Evolutionary conservation across 2,113 vertebrate genomes (phyloP).

Genomic region (Xenopus tropicalis): DNA sequence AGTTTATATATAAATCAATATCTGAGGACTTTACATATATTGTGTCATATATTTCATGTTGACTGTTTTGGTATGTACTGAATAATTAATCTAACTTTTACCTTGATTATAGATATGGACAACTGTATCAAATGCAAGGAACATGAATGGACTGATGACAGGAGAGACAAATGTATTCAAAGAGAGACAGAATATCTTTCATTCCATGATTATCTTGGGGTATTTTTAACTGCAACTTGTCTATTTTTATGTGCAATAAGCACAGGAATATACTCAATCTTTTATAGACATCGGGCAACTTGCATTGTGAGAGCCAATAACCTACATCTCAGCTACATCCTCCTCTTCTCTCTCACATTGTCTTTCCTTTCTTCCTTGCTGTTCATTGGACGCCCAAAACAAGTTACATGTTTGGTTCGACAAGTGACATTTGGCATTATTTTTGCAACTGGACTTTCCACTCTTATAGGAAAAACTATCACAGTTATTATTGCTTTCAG

Average conservation of each 20-base stretch:
- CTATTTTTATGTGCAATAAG: not conserved
- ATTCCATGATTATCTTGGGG: slow-evolving; percentile 14
- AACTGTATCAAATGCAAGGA: slow-evolving; percentile 19
- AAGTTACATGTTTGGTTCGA: slow-evolving; percentile 5
- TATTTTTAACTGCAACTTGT: not conserved
- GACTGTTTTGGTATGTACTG: not conserved
- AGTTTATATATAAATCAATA: no score
- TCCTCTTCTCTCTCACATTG: slow-evolving; percentile 3
- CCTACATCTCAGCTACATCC: slow-evolving; percentile 13
- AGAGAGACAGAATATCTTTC: slow-evolving; percentile 11
- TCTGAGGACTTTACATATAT: no score
- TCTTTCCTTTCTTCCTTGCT: slow-evolving; percentile 12
- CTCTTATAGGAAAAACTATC: slow-evolving; percentile 23
- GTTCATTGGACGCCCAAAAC: slow-evolving; percentile 5
- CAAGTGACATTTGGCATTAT: slow-evolving; percentile 16
- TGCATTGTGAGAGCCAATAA: slow-evolving; percentile 16
- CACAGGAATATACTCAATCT: not conserved
- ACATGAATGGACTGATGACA: slow-evolving; percentile 21
- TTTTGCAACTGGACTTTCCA: slow-evolving; percentile 11
- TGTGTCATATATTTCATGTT: no score
- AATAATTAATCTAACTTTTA: not conserved
- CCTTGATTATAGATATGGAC: not conserved
- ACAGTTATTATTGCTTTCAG: slow-evolving; percentile 16
- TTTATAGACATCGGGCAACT: not conserved
- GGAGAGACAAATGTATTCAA: slow-evolving; percentile 7